phyloP scores from a whole-genome alignment of 2,113 vertebrate genomes.

The Colistium nudipinnis region DNA sequence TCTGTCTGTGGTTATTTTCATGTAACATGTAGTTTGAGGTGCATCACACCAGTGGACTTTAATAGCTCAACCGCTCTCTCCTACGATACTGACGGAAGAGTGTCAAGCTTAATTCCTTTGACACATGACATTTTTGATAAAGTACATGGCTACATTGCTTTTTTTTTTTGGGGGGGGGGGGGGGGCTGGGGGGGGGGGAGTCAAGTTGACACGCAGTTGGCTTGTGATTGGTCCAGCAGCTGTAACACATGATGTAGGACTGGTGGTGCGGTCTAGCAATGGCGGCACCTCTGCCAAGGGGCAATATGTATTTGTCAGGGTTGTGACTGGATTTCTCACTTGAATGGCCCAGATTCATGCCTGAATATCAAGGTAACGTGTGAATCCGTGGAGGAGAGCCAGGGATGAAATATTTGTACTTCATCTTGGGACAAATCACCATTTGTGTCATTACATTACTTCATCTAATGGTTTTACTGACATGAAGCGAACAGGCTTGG shows the following conservation, averaged over 20 bases:
- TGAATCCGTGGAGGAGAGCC: constrained; percentile 41
- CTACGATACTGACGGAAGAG: neutral
- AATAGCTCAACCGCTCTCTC: neutral
- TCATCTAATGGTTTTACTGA: constrained; percentile 55
- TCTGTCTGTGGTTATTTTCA: neutral
- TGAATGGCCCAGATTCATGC: constrained; percentile 44
- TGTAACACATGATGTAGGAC: constrained; percentile 37
- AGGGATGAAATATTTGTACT: constrained; percentile 46
- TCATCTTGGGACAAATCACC: constrained; percentile 43
- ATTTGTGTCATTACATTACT: constrained; percentile 51
- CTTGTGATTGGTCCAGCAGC: constrained; percentile 15
- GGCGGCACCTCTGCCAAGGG: constrained; percentile 44
- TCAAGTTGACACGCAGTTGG: constrained; percentile 20
- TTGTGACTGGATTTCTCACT: constrained; percentile 58
- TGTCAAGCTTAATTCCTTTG: neutral
- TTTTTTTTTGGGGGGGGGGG: too few relatives aligned
- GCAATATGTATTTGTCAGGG: constrained; percentile 51
- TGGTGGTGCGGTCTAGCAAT: constrained; percentile 20
- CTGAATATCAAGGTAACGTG: constrained; percentile 63
- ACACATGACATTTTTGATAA: constrained; percentile 1
- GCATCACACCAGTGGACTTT: neutral
- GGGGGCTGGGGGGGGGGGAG: too few relatives aligned
- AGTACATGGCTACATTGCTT: constrained; percentile 2
- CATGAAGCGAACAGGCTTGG: constrained; percentile 32
- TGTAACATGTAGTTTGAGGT: neutral